phyloP scores from a whole-genome alignment of 2,113 vertebrate species.

The Mugil cephalus region DNA sequence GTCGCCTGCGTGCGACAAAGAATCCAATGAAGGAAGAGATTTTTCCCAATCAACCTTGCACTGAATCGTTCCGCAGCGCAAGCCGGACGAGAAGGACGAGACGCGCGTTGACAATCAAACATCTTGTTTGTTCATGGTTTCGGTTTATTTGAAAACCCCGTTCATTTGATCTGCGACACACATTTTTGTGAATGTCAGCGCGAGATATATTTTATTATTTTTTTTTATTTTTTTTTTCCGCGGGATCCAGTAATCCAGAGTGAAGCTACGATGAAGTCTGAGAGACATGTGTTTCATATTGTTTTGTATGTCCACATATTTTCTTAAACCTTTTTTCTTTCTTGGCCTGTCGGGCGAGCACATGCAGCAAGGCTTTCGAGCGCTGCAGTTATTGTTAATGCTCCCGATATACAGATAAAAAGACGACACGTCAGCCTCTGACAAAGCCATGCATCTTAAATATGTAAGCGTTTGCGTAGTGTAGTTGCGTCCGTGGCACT shows the following conservation, averaged over 20 bases:
- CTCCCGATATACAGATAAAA: conserved; percentile 53
- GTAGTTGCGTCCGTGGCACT: conserved; percentile 36
- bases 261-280: conserved; percentile 62
- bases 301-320: conserved; percentile 65
- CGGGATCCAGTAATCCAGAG: conserved; percentile 46
- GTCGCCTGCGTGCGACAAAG: conserved; percentile 40
- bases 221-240: conserved; percentile 23
- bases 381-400: conserved; percentile 47
- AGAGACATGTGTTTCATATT: conserved; percentile 71
- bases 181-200: conserved; percentile 39
- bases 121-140: conserved; percentile 43
- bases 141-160: conserved; percentile 25
- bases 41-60: conserved; percentile 65
- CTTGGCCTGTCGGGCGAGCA: conserved; percentile 50
- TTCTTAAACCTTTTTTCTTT: conserved; percentile 49
- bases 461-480: conserved; percentile 39
- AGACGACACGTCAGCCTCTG: conserved; percentile 39
- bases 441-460: conserved; percentile 51
- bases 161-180: conserved; percentile 38
- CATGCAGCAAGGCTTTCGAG: conserved; percentile 32
- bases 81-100: conserved; percentile 39
- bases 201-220: too few relatives aligned
- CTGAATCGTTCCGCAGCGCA: conserved; percentile 62
- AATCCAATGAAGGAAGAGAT: conserved; percentile 50
- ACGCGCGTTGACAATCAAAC: conserved; percentile 45